Percentiles rank a stretch among this genome's conserved stretches.
phyloP scores from a whole-genome alignment of 2,888 invertebrate genomes.

The Metacarcinus magister region DNA sequence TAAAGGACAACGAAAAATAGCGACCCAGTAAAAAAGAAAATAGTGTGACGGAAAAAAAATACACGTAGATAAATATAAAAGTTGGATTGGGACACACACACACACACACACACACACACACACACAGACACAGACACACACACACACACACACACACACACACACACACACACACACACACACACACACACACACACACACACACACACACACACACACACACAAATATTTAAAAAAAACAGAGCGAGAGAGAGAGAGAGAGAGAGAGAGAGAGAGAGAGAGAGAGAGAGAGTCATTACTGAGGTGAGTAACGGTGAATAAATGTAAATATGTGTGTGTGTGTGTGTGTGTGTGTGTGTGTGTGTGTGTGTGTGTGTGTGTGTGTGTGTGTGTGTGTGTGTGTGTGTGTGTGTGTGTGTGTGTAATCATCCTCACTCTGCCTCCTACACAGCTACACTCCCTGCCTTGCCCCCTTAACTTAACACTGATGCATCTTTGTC shows the following conservation, averaged over 20 bases:
- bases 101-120: background rate
- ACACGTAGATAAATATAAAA: background rate
- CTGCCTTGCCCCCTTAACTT: background rate
- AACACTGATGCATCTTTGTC: background rate
- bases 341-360: constrained; percentile 21
- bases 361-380: constrained; percentile 20
- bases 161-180: background rate
- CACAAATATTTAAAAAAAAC: background rate
- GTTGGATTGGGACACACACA: background rate
- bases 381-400: constrained; percentile 27
- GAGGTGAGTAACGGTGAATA: background rate
- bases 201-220: too few relatives aligned
- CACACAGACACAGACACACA: background rate
- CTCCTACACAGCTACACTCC: too few relatives aligned
- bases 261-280: constrained; percentile 26
- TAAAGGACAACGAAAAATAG: constrained; percentile 12
- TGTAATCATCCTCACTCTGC: background rate
- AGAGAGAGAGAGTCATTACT: constrained; percentile 26
- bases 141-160: background rate
- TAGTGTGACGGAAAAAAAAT: background rate
- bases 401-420: constrained; percentile 45
- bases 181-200: too few relatives aligned
- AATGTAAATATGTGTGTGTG: background rate
- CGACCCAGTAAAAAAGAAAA: background rate
- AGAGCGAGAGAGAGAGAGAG: constrained; percentile 33